Conservation (phyloP, 2,113 vertebrate genomes). For the Picathartes gymnocephalus region DNA sequence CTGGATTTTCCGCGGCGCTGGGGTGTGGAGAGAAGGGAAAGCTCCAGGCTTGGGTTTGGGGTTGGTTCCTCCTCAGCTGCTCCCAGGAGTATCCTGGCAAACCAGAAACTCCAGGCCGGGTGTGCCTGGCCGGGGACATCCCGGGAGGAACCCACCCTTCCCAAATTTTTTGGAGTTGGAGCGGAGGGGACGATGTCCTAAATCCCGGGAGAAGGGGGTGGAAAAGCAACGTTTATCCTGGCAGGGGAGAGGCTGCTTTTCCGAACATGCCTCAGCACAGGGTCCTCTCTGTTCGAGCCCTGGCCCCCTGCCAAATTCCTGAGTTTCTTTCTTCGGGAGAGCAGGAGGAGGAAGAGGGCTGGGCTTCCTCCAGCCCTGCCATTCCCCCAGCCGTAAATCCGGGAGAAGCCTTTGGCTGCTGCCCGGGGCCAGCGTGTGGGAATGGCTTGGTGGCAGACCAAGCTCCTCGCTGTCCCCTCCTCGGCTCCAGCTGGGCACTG, state of each 20-base stretch:
- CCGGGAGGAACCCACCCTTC: background rate
- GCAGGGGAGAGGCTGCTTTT: slow-evolving; percentile 24
- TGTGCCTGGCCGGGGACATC: background rate
- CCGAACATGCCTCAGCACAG: slow-evolving; percentile 1
- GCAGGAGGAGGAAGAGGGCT: slow-evolving; percentile 53
- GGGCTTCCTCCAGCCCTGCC: slow-evolving; percentile 39
- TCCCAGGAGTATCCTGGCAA: background rate
- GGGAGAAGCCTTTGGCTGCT: background rate
- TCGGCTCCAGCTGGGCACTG: background rate
- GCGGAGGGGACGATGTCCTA: too few relatives aligned
- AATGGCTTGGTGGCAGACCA: background rate
- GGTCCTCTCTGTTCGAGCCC: slow-evolving; percentile 36
- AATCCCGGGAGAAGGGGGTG: background rate
- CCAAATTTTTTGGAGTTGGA: background rate
- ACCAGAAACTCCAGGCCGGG: background rate
- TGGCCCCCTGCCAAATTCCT: slow-evolving; percentile 56
- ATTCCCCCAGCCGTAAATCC: background rate
- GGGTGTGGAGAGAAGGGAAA: background rate
- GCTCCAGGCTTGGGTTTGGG: background rate
- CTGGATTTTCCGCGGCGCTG: background rate
- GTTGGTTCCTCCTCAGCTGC: background rate
- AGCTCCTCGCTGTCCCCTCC: background rate
- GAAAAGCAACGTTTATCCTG: slow-evolving; percentile 56
- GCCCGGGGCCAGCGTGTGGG: background rate
- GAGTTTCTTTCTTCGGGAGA: slow-evolving; percentile 24